These are phyloP conservation scores for Callimorpha dominula DNA, from an alignment of 2,888 invertebrate species.

Conservation along the genomic window DNA sequence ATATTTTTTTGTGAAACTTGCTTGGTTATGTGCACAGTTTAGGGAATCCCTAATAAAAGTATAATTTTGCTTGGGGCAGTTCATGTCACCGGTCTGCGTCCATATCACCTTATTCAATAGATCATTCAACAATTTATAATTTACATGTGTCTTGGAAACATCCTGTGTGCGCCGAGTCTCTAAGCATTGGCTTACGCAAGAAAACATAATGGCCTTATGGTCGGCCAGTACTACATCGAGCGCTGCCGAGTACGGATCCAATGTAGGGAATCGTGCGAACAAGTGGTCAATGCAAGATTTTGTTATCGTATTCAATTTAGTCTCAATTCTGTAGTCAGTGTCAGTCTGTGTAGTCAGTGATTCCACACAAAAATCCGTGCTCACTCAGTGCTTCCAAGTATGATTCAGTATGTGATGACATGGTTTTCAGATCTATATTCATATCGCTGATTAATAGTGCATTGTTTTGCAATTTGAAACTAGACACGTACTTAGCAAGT, in stretches of 20 bases:
- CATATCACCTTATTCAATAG: not conserved
- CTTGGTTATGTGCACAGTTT: too few relatives aligned
- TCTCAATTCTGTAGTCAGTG: conserved; percentile 20
- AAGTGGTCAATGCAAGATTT: too few relatives aligned
- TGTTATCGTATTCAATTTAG: not conserved
- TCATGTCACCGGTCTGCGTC: not conserved
- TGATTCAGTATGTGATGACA: conserved; percentile 1
- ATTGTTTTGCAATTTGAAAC: conserved; percentile 3
- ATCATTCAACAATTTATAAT: conserved; percentile 2
- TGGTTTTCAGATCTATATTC: conserved; percentile 15
- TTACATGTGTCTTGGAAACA: not conserved
- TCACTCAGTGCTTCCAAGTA: conserved; percentile 18
- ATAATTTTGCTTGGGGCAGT: not conserved
- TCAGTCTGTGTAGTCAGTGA: conserved; percentile 20
- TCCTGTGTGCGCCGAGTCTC: too few relatives aligned
- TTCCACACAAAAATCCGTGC: conserved; percentile 25
- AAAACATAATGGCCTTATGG: too few relatives aligned
- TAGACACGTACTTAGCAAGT: conserved; percentile 4
- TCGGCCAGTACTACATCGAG: too few relatives aligned
- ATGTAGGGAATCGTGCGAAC: too few relatives aligned
- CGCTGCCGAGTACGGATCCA: too few relatives aligned
- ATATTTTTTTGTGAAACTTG: too few relatives aligned
- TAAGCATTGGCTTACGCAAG: too few relatives aligned
- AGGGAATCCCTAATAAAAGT: too few relatives aligned
- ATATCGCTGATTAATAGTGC: conserved; percentile 1